These are phyloP conservation scores for Bombylius discolor DNA, from an alignment of 2,888 invertebrate species.

Conservation along the genomic window DNA sequence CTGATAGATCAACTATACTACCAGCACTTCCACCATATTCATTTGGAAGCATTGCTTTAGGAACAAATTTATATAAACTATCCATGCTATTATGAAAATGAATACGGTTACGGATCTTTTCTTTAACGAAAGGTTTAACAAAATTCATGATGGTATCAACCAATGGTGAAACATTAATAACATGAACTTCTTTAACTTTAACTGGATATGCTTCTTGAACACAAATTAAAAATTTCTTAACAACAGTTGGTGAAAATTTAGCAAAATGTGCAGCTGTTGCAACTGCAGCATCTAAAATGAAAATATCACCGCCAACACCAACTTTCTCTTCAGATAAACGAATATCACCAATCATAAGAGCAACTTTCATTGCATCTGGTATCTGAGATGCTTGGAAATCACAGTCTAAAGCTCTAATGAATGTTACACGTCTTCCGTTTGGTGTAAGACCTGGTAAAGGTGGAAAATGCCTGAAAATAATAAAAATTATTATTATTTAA, in stretches of 20 bases:
- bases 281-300: slow-evolving; percentile 64
- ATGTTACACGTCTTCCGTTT: slow-evolving; percentile 61
- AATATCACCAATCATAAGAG: slow-evolving; percentile 74
- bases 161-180: slow-evolving; percentile 69
- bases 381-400: slow-evolving; percentile 57
- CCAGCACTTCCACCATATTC: slow-evolving; percentile 78
- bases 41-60: slow-evolving; percentile 63
- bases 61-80: slow-evolving; percentile 63
- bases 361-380: slow-evolving; percentile 66
- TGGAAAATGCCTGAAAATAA: slow-evolving; percentile 52
- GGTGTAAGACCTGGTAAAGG: slow-evolving; percentile 71
- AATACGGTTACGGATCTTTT: slow-evolving; percentile 73
- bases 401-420: slow-evolving; percentile 60
- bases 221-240: slow-evolving; percentile 75
- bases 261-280: slow-evolving; percentile 70
- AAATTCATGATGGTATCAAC: slow-evolving; percentile 76
- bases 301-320: slow-evolving; percentile 75
- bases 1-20: slow-evolving; percentile 54
- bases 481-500: not conserved
- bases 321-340: slow-evolving; percentile 61
- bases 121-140: slow-evolving; percentile 75
- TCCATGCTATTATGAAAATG: slow-evolving; percentile 63
- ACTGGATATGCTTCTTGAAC: slow-evolving; percentile 83
- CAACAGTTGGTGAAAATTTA: slow-evolving; percentile 67
- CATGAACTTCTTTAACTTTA: slow-evolving; percentile 74